Conservation (phyloP, 2,797 vertebrate species). For the Parambassis ranga region DNA sequence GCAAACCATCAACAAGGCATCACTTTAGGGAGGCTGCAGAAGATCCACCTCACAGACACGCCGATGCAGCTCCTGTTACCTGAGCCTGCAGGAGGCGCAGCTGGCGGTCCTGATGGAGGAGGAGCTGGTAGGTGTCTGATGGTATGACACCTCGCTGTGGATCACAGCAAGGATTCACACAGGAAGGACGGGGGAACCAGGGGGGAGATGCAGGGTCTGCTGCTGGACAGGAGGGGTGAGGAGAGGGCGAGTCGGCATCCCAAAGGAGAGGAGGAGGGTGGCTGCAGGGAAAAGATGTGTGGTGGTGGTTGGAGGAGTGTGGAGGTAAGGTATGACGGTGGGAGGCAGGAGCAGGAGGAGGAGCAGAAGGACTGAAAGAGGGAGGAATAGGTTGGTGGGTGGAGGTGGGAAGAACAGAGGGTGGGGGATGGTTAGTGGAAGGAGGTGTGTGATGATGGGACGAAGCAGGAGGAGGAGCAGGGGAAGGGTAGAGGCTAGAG, state of each 20-base stretch:
- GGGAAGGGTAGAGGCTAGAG: slow-evolving; percentile 13
- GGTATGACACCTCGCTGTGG: slow-evolving; percentile 76
- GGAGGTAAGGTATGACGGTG: slow-evolving; percentile 70
- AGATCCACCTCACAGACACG: not conserved
- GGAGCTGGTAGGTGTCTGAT: slow-evolving; percentile 85
- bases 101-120: slow-evolving; percentile 91
- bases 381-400: slow-evolving; percentile 11
- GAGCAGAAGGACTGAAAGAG: not conserved
- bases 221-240: slow-evolving; percentile 62
- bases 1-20: not conserved
- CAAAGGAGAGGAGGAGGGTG: slow-evolving; percentile 10
- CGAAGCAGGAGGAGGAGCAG: not conserved
- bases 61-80: slow-evolving; percentile 68
- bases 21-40: not conserved
- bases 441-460: not conserved
- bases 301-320: not conserved
- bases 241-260: slow-evolving; percentile 42
- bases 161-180: slow-evolving; percentile 41
- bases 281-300: slow-evolving; percentile 13
- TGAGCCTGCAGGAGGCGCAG: slow-evolving; percentile 93
- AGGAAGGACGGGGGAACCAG: not conserved
- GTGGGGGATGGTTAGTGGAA: not conserved
- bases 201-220: slow-evolving; percentile 58
- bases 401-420: not conserved
- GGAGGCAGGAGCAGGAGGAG: slow-evolving; percentile 28